Base-by-base conservation (phyloP, 2,113 vertebrate species). In the Ceyx margarethae region DNA sequence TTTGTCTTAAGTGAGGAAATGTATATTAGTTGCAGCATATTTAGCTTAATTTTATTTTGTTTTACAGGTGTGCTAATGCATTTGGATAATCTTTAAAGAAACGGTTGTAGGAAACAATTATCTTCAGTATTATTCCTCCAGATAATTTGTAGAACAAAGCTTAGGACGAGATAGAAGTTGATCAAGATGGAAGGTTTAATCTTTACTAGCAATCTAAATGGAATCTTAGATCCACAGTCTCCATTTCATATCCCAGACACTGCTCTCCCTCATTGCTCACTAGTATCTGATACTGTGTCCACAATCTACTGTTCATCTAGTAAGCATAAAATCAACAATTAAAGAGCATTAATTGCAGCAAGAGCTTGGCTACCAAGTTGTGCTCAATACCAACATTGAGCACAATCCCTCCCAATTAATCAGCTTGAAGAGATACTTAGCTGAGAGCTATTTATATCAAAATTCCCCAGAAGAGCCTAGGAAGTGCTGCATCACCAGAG, bases 161-260 rank as follows among this genome's bases (percentile, higher is more conserved):
- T 67, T 37, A 50, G 40, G 81, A 81, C 67, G 90, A 95, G 76
- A 81, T 20, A 86, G 80, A 85, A 87, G 53, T 75, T 78, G 73
- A 91, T 95, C 88, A 68, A 84, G 69, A 93, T 81, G 37, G 69
- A 90, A 62, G 62, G 73, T 89, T 92, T 82, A 89, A 95, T 96
- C 93, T 94, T 95, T 93, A 96, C 51, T 89, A 95, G 89, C 35
- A 73, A 95, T 95, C 95, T 91, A 92, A 96, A 95, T 93, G 91
- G 92, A 76, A 89, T 84, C 58, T 60, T 54, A 91, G 80, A 90
- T 73, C 61, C 61, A 45, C 26, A 37, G 77, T 51, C 81, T 91
- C 84, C 31, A 75, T 42, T 73, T 93, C 73, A 84, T 51, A 79
- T 23, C 25, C 57, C 37, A 79, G 86, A 76, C 8, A 43, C 68